phyloP scores from a whole-genome alignment of 2,797 vertebrate species.

The Ptychobarbus kaznakovi region DNA sequence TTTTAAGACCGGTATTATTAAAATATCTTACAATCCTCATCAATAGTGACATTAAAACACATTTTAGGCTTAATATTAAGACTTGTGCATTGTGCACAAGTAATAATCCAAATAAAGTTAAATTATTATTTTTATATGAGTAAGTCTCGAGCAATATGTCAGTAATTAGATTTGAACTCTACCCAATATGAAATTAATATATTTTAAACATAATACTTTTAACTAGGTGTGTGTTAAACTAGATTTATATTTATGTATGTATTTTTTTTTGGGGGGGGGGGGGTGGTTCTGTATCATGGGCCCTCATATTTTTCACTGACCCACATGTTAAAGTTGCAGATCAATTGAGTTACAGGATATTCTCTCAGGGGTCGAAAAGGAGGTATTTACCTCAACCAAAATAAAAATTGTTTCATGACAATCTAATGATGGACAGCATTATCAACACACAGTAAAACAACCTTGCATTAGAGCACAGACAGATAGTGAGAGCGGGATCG shows the following conservation, averaged over 20 bases:
- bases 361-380: neutral
- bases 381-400: conserved; percentile 2
- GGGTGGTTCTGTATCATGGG: neutral
- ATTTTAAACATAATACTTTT: too few relatives aligned
- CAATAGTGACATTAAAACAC: too few relatives aligned
- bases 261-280: too few relatives aligned
- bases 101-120: too few relatives aligned
- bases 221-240: neutral
- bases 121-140: too few relatives aligned
- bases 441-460: conserved; percentile 43
- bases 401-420: conserved; percentile 23
- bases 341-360: neutral
- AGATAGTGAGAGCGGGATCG: conserved; percentile 37
- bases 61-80: too few relatives aligned
- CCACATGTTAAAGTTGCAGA: neutral
- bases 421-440: conserved; percentile 13
- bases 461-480: conserved; percentile 42
- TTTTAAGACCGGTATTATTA: too few relatives aligned
- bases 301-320: neutral
- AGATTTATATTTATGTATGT: neutral
- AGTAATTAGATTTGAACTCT: too few relatives aligned
- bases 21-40: too few relatives aligned
- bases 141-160: too few relatives aligned
- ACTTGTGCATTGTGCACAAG: too few relatives aligned
- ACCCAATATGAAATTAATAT: too few relatives aligned